A percentile compares a stretch with the other conserved stretches of the same genome.
These are phyloP conservation scores for Cinara cedri DNA, from an alignment of 2,888 invertebrate species.

Conservation along the genomic window DNA sequence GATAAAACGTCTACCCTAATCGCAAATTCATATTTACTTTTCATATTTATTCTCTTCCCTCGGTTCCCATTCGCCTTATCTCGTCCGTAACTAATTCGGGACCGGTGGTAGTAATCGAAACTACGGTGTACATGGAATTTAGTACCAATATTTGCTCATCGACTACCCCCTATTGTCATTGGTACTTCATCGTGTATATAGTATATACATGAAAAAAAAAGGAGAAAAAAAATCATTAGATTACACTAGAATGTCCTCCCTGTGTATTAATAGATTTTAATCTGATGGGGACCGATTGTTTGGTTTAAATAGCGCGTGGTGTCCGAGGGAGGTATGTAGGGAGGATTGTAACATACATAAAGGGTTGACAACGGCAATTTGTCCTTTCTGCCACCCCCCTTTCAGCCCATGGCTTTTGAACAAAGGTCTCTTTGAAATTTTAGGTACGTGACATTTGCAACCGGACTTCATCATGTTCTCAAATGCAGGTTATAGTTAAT, in stretches of 20 bases:
- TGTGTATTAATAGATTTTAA: conserved; percentile 54
- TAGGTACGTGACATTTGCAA: conserved; percentile 50
- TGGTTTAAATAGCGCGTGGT: conserved; percentile 56
- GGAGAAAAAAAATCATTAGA: conserved; percentile 48
- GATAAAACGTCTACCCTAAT: conserved; percentile 44
- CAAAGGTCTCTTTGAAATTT: conserved; percentile 54
- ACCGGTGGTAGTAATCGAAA: conserved; percentile 57
- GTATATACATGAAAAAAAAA: conserved; percentile 5
- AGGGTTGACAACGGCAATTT: conserved; percentile 57
- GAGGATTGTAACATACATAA: conserved; percentile 48
- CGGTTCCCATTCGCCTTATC: conserved; percentile 48
- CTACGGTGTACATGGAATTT: conserved; percentile 42
- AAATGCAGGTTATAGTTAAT: conserved; percentile 50
- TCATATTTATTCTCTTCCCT: conserved; percentile 50
- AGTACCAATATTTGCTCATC: conserved; percentile 57
- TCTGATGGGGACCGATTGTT: conserved; percentile 56
- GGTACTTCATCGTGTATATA: conserved; percentile 48
- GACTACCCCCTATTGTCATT: conserved; percentile 55
- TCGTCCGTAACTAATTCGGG: conserved; percentile 54
- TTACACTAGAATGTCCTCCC: conserved; percentile 51
- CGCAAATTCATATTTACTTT: conserved; percentile 55
- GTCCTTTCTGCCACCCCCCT: conserved; percentile 44
- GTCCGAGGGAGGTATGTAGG: conserved; percentile 52
- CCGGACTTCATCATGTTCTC: conserved; percentile 46
- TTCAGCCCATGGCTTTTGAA: conserved; percentile 42